phyloP scores from a whole-genome alignment of 2,888 invertebrate genomes.

The Falcaria lacertinaria region DNA sequence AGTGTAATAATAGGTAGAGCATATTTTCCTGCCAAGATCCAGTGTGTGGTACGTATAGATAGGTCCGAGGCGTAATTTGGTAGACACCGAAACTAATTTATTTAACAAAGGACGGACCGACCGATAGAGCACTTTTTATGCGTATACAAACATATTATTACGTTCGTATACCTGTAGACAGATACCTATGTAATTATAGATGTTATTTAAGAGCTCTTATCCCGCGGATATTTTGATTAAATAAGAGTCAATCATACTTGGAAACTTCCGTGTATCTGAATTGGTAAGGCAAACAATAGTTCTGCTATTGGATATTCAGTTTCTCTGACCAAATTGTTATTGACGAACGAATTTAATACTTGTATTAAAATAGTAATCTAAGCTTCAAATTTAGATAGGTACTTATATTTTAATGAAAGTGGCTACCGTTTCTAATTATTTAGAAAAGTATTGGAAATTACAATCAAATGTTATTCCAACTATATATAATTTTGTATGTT shows the following conservation, averaged over 20 bases:
- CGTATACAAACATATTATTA: slow-evolving; percentile 69
- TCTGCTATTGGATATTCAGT: neutral
- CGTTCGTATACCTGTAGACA: slow-evolving; percentile 31
- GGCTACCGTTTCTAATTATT: no score
- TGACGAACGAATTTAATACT: neutral
- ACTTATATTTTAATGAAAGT: no score
- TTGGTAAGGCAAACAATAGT: neutral
- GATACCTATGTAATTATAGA: slow-evolving; percentile 42
- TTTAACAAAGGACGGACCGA: slow-evolving; percentile 78
- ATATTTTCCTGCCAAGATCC: slow-evolving; percentile 70
- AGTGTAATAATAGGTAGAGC: slow-evolving; percentile 69
- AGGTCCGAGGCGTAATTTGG: slow-evolving; percentile 79
- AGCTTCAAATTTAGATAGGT: neutral
- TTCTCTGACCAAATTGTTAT: neutral
- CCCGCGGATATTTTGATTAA: slow-evolving; percentile 28
- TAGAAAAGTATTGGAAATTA: no score
- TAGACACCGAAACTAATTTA: slow-evolving; percentile 81
- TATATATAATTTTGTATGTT: no score
- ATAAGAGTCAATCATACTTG: slow-evolving; percentile 5
- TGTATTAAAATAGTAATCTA: neutral
- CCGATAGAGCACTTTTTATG: slow-evolving; percentile 75
- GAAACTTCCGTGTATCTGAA: neutral
- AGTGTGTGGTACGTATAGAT: slow-evolving; percentile 69
- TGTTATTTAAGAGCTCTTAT: slow-evolving; percentile 41
- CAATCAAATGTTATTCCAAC: no score